A percentile compares a stretch with the other conserved stretches of the same genome.
Evolutionary conservation across 35 echinoderm and acorn worm genomes (phyloP).

Genomic region (Stichopus chloronotus): DNA sequence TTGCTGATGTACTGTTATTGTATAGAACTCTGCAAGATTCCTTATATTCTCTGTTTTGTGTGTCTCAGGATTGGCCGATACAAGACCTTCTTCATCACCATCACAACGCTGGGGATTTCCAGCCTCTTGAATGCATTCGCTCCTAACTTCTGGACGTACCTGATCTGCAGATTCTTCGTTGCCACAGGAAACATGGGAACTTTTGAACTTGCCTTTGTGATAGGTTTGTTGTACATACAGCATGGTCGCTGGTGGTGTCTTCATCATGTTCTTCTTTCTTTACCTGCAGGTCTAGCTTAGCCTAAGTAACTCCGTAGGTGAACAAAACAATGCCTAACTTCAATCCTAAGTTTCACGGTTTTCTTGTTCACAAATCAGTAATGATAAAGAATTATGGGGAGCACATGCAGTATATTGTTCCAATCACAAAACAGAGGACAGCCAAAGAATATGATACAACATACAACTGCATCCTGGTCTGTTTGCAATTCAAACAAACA

Average conservation of each 20-base stretch:
- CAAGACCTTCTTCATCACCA: constrained; percentile 33
- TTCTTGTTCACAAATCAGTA: no score
- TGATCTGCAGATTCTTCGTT: constrained; percentile 17
- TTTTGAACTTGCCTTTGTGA: constrained; percentile 50
- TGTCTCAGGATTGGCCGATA: background rate
- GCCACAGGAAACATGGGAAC: constrained; percentile 48
- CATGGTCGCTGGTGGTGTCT: background rate
- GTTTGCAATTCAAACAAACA: no score
- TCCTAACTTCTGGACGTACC: constrained; percentile 35
- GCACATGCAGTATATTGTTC: no score
- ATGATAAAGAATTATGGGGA: no score
- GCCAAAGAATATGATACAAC: no score
- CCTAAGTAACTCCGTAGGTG: no score
- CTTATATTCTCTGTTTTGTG: background rate
- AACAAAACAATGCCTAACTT: background rate
- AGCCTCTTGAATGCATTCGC: constrained; percentile 46
- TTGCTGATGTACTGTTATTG: no score
- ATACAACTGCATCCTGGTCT: no score
- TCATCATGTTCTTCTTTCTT: no score
- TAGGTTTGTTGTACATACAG: constrained; percentile 38
- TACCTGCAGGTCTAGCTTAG: no score
- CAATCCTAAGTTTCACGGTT: background rate
- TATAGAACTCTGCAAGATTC: background rate
- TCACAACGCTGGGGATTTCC: background rate
- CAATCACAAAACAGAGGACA: no score